Percentiles rank a stretch among this genome's conserved stretches.
phyloP scores from a whole-genome alignment of 2,888 invertebrate genomes.

The Folsomia candida region DNA sequence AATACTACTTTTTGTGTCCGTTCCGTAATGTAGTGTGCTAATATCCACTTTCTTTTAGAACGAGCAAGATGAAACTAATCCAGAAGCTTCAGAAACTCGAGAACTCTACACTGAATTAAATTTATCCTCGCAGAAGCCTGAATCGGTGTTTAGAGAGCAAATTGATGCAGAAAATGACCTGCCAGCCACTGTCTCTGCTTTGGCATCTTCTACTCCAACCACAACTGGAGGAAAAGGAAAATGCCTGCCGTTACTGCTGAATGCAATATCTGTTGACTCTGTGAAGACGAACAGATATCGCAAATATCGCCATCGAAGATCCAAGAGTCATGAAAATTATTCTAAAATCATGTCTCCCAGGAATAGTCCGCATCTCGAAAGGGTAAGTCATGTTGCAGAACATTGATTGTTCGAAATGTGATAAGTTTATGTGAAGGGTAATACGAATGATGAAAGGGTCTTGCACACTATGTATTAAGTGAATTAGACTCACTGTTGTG shows the following conservation, averaged over 20 bases:
- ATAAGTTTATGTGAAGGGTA: too few relatives aligned
- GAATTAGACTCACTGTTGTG: too few relatives aligned
- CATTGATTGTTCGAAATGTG: too few relatives aligned
- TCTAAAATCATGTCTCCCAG: constrained; percentile 45
- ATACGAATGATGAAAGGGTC: too few relatives aligned
- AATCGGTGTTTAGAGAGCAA: constrained; percentile 37
- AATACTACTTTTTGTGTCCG: not conserved
- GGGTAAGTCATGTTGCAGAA: constrained; percentile 29
- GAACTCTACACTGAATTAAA: constrained; percentile 46
- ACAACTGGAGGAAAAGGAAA: constrained; percentile 9
- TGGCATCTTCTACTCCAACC: too few relatives aligned
- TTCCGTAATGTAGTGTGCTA: not conserved
- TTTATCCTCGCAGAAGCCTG: constrained; percentile 41
- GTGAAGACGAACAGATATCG: constrained; percentile 27
- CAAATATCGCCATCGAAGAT: constrained; percentile 42
- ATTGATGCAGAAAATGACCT: too few relatives aligned
- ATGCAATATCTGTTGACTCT: constrained; percentile 1
- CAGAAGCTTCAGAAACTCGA: constrained; percentile 17
- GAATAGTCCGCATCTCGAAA: constrained; percentile 44
- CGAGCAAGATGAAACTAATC: constrained; percentile 7
- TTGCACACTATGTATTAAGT: too few relatives aligned
- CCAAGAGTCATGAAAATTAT: constrained; percentile 49
- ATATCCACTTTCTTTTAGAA: too few relatives aligned
- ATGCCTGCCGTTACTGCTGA: constrained; percentile 10
- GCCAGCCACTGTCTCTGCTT: not conserved